Evolutionary conservation across 2,888 invertebrate species (phyloP).

Genomic region (Chymomyza fuscimana): DNA sequence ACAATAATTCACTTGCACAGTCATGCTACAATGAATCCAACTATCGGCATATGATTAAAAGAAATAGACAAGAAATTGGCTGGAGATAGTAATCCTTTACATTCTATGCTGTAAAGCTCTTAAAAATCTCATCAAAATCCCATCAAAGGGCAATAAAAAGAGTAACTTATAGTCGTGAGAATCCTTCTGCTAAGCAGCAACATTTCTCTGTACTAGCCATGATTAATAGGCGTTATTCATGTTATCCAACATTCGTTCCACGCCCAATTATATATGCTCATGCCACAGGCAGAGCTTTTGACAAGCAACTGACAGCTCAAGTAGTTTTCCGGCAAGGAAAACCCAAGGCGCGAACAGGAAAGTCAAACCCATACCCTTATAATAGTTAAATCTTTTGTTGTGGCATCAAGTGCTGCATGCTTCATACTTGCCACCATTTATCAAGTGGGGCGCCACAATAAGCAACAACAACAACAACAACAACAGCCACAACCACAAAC

Average conservation of each 20-base stretch:
- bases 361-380: background rate
- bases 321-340: background rate
- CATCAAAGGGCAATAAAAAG: too few species aligned
- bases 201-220: background rate
- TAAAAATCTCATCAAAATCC: too few species aligned
- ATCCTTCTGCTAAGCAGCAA: too few species aligned
- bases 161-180: background rate
- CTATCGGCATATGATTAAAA: too few species aligned
- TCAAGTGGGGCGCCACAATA: constrained; percentile 41
- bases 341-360: background rate
- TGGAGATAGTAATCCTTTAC: too few species aligned
- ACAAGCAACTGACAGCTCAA: background rate
- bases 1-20: too few species aligned
- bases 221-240: background rate
- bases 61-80: too few species aligned
- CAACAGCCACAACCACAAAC: constrained; percentile 27
- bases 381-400: background rate
- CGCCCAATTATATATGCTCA: background rate
- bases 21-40: too few species aligned
- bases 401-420: background rate
- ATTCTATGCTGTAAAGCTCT: too few species aligned
- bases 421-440: constrained; percentile 53
- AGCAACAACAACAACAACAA: too few species aligned
- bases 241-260: background rate
- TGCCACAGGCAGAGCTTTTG: background rate